Percentiles rank a stretch among this genome's conserved stretches.
These are phyloP conservation scores for Popillia japonica DNA, from an alignment of 1,140 invertebrate genomes.

Conservation along the genomic window DNA sequence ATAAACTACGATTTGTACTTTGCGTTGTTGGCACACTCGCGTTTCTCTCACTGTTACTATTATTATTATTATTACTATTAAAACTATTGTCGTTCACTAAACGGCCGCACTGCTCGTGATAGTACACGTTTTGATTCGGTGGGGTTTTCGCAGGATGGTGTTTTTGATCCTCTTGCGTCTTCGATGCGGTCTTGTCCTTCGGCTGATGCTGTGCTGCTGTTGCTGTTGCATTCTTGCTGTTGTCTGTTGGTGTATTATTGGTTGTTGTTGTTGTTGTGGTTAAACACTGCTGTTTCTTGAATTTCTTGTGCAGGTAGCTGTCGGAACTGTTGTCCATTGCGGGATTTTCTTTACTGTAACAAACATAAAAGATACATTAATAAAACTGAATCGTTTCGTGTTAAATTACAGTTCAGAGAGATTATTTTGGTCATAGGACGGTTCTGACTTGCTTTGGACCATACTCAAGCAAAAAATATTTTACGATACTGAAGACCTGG, in stretches of 20 bases:
- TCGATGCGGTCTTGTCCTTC: neutral
- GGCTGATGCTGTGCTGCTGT: neutral
- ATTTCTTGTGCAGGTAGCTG: slow-evolving; percentile 90
- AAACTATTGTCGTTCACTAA: neutral
- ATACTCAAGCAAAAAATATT: too few species aligned
- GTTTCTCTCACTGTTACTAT: neutral
- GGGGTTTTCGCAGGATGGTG: neutral
- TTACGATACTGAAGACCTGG: too few species aligned
- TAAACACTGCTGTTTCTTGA: slow-evolving; percentile 78
- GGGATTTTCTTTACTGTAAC: slow-evolving; percentile 47
- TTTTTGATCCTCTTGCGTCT: slow-evolving; percentile 15
- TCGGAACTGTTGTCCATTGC: slow-evolving; percentile 69
- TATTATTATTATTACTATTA: too few species aligned
- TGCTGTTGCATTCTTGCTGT: neutral
- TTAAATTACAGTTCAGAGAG: too few species aligned
- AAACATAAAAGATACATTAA: slow-evolving; percentile 45
- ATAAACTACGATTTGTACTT: slow-evolving; percentile 48
- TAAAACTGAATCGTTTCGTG: too few species aligned
- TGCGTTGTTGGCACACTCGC: slow-evolving; percentile 44
- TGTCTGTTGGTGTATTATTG: slow-evolving; percentile 48
- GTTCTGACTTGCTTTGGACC: too few species aligned
- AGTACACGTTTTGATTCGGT: neutral
- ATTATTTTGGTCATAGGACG: too few species aligned
- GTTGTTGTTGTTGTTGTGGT: slow-evolving; percentile 31
- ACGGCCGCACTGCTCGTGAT: neutral